Conservation (phyloP, 2,797 vertebrate species). For the Ambastaia sidthimunki region DNA sequence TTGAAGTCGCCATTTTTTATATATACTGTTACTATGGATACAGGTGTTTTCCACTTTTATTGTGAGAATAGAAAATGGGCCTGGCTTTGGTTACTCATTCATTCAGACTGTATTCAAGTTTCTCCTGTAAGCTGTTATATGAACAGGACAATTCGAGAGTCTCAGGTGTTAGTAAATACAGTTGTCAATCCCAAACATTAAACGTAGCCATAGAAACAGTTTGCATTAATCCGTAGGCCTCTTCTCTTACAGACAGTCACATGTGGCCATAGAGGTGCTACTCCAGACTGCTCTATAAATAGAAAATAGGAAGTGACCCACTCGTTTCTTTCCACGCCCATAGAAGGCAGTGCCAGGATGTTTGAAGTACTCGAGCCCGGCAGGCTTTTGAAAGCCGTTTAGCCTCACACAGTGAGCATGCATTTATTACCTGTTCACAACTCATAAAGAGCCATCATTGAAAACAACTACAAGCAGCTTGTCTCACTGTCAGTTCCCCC, state of each 20-base stretch:
- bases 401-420: constrained; percentile 59
- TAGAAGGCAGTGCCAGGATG: constrained; percentile 67
- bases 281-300: constrained; percentile 27
- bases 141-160: neutral
- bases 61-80: neutral
- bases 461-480: neutral
- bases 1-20: neutral
- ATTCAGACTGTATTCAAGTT: neutral
- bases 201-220: constrained; percentile 7
- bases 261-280: constrained; percentile 27
- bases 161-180: neutral
- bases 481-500: constrained; percentile 10
- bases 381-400: constrained; percentile 67
- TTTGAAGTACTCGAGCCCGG: constrained; percentile 74
- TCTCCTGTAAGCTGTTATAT: neutral
- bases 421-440: constrained; percentile 49
- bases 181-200: neutral
- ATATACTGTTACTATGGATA: neutral
- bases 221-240: neutral
- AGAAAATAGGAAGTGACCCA: constrained; percentile 51
- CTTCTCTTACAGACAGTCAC: neutral
- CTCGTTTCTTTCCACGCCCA: constrained; percentile 66
- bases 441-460: constrained; percentile 41
- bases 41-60: neutral
- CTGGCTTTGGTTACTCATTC: neutral